A percentile compares a stretch with the other conserved stretches of the same genome.
Conservation (phyloP, 2,113 vertebrate genomes). For the Oncorhynchus gorbuscha region DNA sequence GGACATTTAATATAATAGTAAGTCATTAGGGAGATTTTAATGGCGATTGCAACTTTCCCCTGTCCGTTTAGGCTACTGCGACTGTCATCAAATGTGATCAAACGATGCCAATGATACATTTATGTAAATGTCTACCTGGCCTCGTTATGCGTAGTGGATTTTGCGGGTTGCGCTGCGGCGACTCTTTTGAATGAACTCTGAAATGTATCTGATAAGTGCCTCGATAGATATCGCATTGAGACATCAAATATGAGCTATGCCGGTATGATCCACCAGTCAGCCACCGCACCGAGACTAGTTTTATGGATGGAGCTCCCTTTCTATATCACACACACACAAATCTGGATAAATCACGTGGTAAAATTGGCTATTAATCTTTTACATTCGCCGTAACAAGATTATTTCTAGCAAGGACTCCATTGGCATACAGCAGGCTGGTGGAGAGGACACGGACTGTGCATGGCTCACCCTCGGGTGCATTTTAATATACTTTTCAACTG, state of each 20-base stretch:
- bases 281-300: slow-evolving; percentile 25
- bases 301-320: slow-evolving; percentile 42
- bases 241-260: slow-evolving; percentile 23
- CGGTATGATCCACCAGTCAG: slow-evolving; percentile 17
- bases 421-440: slow-evolving; percentile 18
- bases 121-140: slow-evolving; percentile 26
- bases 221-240: slow-evolving; percentile 8
- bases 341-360: slow-evolving; percentile 51
- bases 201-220: slow-evolving; percentile 34
- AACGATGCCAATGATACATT: slow-evolving; percentile 14
- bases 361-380: slow-evolving; percentile 55
- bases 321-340: slow-evolving; percentile 48
- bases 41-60: slow-evolving; percentile 30
- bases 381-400: slow-evolving; percentile 59
- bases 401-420: slow-evolving; percentile 52
- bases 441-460: slow-evolving; percentile 53
- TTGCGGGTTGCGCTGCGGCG: slow-evolving; percentile 5
- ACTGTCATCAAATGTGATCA: slow-evolving; percentile 24
- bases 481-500: slow-evolving; percentile 64
- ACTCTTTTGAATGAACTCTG: slow-evolving; percentile 27
- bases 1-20: slow-evolving; percentile 37
- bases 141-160: slow-evolving; percentile 23
- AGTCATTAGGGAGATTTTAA: slow-evolving; percentile 23
- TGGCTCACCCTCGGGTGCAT: slow-evolving; percentile 58
- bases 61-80: slow-evolving; percentile 20